phyloP scores from a whole-genome alignment of 1,140 invertebrate genomes.

The Polypedilum pembai region DNA sequence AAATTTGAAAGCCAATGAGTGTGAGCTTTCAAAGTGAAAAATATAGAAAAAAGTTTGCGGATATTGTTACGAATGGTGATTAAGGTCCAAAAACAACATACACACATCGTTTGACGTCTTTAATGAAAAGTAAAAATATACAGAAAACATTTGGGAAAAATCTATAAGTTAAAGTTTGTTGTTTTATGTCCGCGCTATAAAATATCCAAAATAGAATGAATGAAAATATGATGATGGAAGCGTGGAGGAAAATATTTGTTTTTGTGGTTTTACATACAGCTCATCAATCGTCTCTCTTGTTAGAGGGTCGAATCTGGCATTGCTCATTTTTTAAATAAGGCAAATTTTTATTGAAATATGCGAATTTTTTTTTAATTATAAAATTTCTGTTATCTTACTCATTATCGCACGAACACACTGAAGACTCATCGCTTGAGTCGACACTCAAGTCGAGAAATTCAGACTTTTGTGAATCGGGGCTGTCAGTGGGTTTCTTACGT shows the following conservation, averaged over 20 bases:
- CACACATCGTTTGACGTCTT: not conserved
- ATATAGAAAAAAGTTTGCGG: no score
- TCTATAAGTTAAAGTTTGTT: not conserved
- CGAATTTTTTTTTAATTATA: no score
- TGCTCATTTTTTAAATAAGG: no score
- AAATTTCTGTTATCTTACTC: not conserved
- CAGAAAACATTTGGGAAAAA: slow-evolving; percentile 4
- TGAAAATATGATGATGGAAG: not conserved
- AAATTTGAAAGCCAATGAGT: no score
- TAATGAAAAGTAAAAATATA: slow-evolving; percentile 19
- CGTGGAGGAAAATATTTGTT: not conserved
- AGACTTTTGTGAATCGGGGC: slow-evolving; percentile 25
- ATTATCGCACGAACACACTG: not conserved
- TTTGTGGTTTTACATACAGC: not conserved
- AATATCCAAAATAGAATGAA: not conserved
- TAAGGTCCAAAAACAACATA: no score
- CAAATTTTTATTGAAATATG: no score
- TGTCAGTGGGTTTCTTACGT: slow-evolving; percentile 44
- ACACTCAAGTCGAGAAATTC: not conserved
- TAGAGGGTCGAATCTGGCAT: not conserved
- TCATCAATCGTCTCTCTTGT: not conserved
- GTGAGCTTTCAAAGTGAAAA: no score
- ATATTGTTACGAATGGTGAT: no score
- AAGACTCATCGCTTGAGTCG: not conserved
- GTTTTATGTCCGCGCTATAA: not conserved